A percentile compares a stretch with the other conserved stretches of the same genome.
phyloP scores from a whole-genome alignment of 2,797 vertebrate species.

The Garrulus glandarius region DNA sequence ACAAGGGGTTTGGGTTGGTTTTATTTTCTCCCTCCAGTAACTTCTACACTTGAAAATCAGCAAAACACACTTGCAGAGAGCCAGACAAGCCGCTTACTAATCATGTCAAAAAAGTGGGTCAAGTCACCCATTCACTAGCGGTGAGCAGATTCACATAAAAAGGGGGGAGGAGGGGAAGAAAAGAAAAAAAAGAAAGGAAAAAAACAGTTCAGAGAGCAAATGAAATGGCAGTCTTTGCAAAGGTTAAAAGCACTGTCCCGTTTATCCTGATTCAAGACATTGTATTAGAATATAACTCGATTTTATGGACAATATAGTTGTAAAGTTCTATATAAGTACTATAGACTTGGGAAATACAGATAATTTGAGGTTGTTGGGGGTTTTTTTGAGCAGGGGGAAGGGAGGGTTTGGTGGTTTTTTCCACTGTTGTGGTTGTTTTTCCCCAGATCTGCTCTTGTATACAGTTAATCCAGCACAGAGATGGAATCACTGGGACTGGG shows the following conservation, averaged over 20 bases:
- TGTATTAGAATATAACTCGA: not conserved
- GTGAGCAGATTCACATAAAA: not conserved
- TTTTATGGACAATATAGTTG: not conserved
- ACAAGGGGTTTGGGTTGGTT: not conserved
- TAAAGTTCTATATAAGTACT: not conserved
- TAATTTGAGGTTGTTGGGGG: not conserved
- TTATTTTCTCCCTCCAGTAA: not conserved
- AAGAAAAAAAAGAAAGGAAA: not conserved
- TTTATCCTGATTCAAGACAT: not conserved
- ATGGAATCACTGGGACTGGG: not conserved
- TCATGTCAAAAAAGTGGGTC: not conserved
- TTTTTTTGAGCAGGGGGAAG: rapidly evolving
- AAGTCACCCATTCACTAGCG: not conserved
- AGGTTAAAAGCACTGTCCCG: not conserved
- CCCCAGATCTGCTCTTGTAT: not conserved
- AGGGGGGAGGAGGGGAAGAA: rapidly evolving
- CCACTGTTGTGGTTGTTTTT: not conserved
- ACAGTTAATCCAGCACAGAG: not conserved
- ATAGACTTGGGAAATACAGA: not conserved
- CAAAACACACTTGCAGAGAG: not conserved
- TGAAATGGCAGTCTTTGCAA: not conserved
- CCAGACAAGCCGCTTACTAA: not conserved
- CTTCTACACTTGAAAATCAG: not conserved
- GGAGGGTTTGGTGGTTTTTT: rapidly evolving
- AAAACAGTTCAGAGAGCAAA: not conserved